phyloP scores from a whole-genome alignment of 2,113 vertebrate species.

The Rhadina sibilatrix region DNA sequence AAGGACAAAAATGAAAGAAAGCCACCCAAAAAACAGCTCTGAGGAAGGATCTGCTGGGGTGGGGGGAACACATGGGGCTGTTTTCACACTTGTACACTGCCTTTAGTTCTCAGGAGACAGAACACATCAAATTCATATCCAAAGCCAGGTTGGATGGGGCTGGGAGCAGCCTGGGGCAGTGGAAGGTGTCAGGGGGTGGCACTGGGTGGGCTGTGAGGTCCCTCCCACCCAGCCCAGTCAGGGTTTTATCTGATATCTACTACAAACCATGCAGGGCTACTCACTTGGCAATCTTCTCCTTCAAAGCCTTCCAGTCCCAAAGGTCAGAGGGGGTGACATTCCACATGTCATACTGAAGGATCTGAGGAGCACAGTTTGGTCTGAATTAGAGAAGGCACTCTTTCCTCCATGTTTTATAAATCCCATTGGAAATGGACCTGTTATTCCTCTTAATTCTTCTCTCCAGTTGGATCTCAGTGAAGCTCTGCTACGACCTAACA shows the following conservation, averaged over 20 bases:
- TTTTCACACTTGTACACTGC: neutral
- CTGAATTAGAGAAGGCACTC: neutral
- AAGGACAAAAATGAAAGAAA: neutral
- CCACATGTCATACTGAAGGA: slow-evolving; percentile 98
- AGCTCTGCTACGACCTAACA: neutral
- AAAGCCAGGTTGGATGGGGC: neutral
- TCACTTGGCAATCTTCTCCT: slow-evolving; percentile 92
- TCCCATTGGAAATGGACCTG: neutral
- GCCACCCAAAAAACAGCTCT: neutral
- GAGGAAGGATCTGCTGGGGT: neutral
- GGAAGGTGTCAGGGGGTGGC: neutral
- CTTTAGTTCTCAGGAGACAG: neutral
- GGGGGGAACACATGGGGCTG: neutral
- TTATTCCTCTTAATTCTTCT: neutral
- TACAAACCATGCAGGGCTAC: neutral
- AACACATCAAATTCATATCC: neutral
- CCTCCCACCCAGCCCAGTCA: neutral
- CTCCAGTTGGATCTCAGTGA: neutral
- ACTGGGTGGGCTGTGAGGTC: neutral
- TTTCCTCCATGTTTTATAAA: neutral
- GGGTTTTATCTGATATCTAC: neutral
- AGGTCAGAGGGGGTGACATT: slow-evolving; percentile 85
- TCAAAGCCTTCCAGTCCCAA: slow-evolving; percentile 88
- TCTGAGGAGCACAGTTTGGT: slow-evolving; percentile 64
- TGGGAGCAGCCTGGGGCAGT: neutral